phyloP scores from a whole-genome alignment of 2,113 vertebrate species.

The Albula goreensis region DNA sequence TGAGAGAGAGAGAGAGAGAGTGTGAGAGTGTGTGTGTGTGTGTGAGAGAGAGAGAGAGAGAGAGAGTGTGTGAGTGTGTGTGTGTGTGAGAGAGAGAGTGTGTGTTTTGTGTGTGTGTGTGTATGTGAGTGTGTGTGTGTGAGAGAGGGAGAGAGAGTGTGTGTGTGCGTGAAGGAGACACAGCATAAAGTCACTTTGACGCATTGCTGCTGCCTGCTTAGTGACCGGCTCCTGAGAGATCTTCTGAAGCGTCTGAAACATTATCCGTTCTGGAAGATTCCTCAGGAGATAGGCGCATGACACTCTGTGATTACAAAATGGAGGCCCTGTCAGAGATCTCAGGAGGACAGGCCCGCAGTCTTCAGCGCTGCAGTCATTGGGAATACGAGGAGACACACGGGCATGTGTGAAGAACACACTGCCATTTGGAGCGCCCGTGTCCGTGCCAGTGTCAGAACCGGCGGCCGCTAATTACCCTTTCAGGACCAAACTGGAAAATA shows the following conservation, averaged over 20 bases:
- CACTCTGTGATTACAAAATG: slow-evolving; percentile 27
- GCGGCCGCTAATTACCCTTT: slow-evolving; percentile 44
- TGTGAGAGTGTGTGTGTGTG: background rate
- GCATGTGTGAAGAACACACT: slow-evolving; percentile 21
- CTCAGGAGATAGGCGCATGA: slow-evolving; percentile 12
- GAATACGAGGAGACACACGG: slow-evolving; percentile 19
- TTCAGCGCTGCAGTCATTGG: slow-evolving; percentile 17
- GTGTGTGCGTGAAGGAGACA: background rate
- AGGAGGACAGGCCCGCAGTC: background rate
- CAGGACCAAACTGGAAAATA: slow-evolving; percentile 63
- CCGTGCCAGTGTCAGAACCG: slow-evolving; percentile 24
- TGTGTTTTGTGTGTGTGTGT: background rate
- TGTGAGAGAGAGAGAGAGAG: background rate
- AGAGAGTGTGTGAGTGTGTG: background rate
- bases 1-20: no score
- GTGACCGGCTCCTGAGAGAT: slow-evolving; percentile 39
- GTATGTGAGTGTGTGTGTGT: background rate
- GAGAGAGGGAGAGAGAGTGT: background rate
- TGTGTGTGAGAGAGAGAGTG: background rate
- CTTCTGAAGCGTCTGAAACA: slow-evolving; percentile 28
- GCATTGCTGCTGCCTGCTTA: slow-evolving; percentile 10
- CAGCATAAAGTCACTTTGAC: background rate
- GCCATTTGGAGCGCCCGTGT: slow-evolving; percentile 26
- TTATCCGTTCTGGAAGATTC: slow-evolving; percentile 28
- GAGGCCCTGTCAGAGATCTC: background rate